A percentile compares a stretch with the other conserved stretches of the same genome.
Evolutionary conservation across 2,888 invertebrate genomes (phyloP).

Genomic region (Dolomedes plantarius): DNA sequence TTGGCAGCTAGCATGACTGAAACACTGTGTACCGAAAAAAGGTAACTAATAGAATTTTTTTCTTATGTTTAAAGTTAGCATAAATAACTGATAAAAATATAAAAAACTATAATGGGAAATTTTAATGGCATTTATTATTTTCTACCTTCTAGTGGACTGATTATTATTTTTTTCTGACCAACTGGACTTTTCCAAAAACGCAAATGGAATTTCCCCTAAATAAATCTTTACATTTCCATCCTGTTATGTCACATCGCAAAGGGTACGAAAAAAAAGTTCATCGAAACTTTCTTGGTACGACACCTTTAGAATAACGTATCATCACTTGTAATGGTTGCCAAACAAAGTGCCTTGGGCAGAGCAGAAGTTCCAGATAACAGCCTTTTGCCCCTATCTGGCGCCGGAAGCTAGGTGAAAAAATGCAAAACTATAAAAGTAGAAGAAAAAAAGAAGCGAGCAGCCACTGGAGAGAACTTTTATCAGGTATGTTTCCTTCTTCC

Average conservation of each 20-base stretch:
- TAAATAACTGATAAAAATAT: no score
- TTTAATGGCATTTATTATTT: no score
- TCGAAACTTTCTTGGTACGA: background rate
- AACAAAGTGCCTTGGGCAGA: conserved; percentile 17
- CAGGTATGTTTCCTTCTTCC: conserved; percentile 47
- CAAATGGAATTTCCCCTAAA: background rate
- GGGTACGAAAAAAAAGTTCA: conserved; percentile 21
- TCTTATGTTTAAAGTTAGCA: no score
- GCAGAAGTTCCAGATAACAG: conserved; percentile 43
- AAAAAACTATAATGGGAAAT: no score
- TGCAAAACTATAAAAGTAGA: conserved; percentile 13
- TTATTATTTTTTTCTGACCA: no score
- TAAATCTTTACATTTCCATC: conserved; percentile 21
- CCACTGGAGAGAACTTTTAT: conserved; percentile 62
- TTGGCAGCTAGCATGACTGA: no score
- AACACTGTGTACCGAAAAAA: no score
- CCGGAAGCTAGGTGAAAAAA: conserved; percentile 25
- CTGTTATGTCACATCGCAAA: conserved; percentile 15
- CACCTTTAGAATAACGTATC: conserved; percentile 47
- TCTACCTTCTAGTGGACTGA: no score
- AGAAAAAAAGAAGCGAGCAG: conserved; percentile 21
- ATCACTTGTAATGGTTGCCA: conserved; percentile 62
- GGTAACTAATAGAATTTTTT: no score
- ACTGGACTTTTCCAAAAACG: no score
- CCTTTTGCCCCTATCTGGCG: conserved; percentile 59